Base-by-base conservation (phyloP, 37 sponge, comb jelly and placozoan genomes). In the Aplysina aerophoba region DNA sequence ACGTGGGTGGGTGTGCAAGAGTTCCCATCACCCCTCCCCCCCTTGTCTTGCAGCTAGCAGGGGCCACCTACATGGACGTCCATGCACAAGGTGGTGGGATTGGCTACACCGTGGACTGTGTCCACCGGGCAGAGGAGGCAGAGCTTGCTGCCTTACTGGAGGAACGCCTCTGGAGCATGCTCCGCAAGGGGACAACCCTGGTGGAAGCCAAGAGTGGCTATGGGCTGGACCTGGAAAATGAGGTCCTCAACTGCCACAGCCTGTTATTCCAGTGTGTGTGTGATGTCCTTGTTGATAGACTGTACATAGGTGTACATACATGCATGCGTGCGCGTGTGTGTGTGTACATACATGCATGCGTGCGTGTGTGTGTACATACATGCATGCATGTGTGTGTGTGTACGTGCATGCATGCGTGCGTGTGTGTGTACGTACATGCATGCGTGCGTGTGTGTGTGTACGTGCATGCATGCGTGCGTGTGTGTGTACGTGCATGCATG, bases 131-230 rank as follows among this genome's bases (percentile, higher is more conserved):
- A 41, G 86, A 67, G 17, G 83, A 88, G 0, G 94, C 93, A 24
- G 85, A 91, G 40, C 92, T 98, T 35, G 84, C 84, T 40, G 34
- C 66, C 59, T 81, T 85, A 5, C 87, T 96, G 68, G 0, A 16
- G 2, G 55, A 61, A 15, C 85, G 97, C 13, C 92, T 96, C 34
- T 6, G 25, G 21, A 73, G 39, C 20, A 98, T 98, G 99, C 50
- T 91, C 82, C 57, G 41, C 15, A 73, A 84, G 38, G 99, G 99
- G 27, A 96, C 99, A 22, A 98, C 99, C 20, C 83, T 93, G 24
- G 86, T 98, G 37, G 99, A 98, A 85, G 94, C 94, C 28, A 98
- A 98, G 87, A 95, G 95, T 82, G 99, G 99, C 16, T 98, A 98
- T 88, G 99, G 99, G 1, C 91, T 98, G 66, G 92, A 98, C 59